Percentiles rank a stretch among this genome's conserved stretches.
Conservation (phyloP, 2,888 invertebrate genomes). For the Resseliella maxima region DNA sequence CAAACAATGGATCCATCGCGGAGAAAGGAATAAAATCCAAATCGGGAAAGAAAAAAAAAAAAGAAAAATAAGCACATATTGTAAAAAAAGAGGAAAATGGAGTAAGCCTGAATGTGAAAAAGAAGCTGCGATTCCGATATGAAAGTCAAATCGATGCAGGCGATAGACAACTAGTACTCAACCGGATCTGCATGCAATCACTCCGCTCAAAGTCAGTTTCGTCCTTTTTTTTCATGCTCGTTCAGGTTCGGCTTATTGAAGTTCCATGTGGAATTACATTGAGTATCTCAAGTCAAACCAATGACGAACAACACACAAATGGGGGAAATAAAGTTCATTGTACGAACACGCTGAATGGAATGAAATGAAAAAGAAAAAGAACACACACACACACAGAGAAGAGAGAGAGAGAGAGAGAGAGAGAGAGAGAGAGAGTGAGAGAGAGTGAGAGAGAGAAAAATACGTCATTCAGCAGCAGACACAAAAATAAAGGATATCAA, state of each 20-base stretch:
- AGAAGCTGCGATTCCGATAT: neutral
- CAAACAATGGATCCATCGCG: neutral
- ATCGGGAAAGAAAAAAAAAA: neutral
- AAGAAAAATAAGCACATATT: neutral
- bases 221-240: neutral
- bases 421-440: too few relatives aligned
- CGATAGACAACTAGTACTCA: constrained; percentile 10
- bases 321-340: too few relatives aligned
- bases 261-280: constrained; percentile 36
- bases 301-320: neutral
- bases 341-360: too few relatives aligned
- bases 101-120: neutral
- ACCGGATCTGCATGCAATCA: constrained; percentile 18
- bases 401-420: too few relatives aligned
- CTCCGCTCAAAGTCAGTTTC: neutral
- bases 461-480: too few relatives aligned
- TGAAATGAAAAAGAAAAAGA: neutral
- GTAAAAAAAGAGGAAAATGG: neutral
- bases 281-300: constrained; percentile 26
- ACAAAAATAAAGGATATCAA: too few relatives aligned
- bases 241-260: constrained; percentile 12
- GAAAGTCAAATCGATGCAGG: constrained; percentile 13
- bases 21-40: neutral
- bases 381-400: constrained; percentile 8
- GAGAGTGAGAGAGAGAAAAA: too few relatives aligned